Percentiles rank a stretch among this genome's conserved stretches.
phyloP scores from a whole-genome alignment of 35 echinoderm and acorn worm species.

The Nesometra sesokonis region DNA sequence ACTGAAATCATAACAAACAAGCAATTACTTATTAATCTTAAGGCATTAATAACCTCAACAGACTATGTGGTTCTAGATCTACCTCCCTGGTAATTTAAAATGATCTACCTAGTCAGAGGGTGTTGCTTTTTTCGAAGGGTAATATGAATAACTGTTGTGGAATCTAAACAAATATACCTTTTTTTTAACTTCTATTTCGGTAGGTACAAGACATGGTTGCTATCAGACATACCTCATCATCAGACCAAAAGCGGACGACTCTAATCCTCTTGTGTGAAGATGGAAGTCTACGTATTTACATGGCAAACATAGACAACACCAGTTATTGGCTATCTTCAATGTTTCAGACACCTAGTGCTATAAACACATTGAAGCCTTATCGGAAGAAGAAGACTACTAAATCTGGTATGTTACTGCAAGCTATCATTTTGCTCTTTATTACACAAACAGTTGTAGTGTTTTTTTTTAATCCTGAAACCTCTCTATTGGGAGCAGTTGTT shows the following conservation, averaged over 20 bases:
- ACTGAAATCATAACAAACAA: too few species aligned
- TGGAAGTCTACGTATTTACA: conserved; percentile 97
- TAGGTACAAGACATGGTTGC: conserved; percentile 99
- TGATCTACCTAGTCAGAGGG: too few species aligned
- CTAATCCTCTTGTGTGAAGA: conserved; percentile 96
- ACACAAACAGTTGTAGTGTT: too few species aligned
- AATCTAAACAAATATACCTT: too few species aligned
- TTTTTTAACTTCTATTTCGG: neutral
- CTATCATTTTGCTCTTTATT: neutral
- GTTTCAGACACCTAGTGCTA: conserved; percentile 81
- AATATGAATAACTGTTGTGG: too few species aligned
- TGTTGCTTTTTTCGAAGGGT: too few species aligned
- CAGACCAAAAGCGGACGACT: conserved; percentile 95
- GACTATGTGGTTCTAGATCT: too few species aligned
- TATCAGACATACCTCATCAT: conserved; percentile 87
- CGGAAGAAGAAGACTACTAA: conserved; percentile 92
- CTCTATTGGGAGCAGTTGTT: too few species aligned
- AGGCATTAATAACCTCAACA: too few species aligned
- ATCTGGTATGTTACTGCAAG: conserved; percentile 48
- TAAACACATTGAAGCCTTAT: conserved; percentile 79
- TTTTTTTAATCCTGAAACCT: too few species aligned
- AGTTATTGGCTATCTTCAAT: conserved; percentile 84
- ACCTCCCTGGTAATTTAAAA: too few species aligned
- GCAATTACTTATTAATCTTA: too few species aligned
- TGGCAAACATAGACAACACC: conserved; percentile 95